phyloP scores from a whole-genome alignment of 2,888 invertebrate genomes.

The Sialis fuliginosa region DNA sequence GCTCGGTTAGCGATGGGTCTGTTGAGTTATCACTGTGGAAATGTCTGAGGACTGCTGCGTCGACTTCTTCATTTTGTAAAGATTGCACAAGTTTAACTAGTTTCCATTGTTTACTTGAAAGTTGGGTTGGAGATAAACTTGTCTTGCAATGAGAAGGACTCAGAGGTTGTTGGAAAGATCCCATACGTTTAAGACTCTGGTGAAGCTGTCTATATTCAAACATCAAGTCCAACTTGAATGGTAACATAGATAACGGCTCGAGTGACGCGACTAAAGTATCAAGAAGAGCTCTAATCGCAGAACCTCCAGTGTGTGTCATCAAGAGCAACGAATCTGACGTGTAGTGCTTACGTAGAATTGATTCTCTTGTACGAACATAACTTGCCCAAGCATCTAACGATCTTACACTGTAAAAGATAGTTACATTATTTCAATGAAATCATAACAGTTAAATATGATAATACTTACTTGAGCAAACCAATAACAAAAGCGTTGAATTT shows the following conservation, averaged over 20 bases:
- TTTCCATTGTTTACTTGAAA: slow-evolving; percentile 39
- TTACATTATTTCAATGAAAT: slow-evolving; percentile 2
- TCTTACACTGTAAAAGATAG: slow-evolving; percentile 38
- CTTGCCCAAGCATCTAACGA: slow-evolving; percentile 85
- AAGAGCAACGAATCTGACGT: slow-evolving; percentile 53
- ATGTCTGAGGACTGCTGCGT: slow-evolving; percentile 31
- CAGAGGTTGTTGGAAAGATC: slow-evolving; percentile 21
- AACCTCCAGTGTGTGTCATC: slow-evolving; percentile 38
- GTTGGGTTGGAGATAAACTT: slow-evolving; percentile 23
- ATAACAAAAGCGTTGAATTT: slow-evolving; percentile 81
- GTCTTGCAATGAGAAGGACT: slow-evolving; percentile 22
- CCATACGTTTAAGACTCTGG: slow-evolving; percentile 54
- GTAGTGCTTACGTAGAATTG: slow-evolving; percentile 66
- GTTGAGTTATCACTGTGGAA: slow-evolving; percentile 16
- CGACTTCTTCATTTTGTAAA: slow-evolving; percentile 26
- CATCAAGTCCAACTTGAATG: slow-evolving; percentile 65
- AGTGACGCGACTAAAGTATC: slow-evolving; percentile 60
- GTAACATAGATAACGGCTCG: slow-evolving; percentile 60
- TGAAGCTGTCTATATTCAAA: slow-evolving; percentile 63
- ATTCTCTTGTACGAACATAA: slow-evolving; percentile 68
- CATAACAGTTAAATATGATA: background rate
- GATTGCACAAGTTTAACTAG: slow-evolving; percentile 37
- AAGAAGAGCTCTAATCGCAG: slow-evolving; percentile 40
- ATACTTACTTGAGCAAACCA: slow-evolving; percentile 64
- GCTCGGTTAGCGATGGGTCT: slow-evolving; percentile 38